These are phyloP conservation scores for Numida meleagris DNA, from an alignment of 2,113 vertebrate species.

Conservation along the genomic window DNA sequence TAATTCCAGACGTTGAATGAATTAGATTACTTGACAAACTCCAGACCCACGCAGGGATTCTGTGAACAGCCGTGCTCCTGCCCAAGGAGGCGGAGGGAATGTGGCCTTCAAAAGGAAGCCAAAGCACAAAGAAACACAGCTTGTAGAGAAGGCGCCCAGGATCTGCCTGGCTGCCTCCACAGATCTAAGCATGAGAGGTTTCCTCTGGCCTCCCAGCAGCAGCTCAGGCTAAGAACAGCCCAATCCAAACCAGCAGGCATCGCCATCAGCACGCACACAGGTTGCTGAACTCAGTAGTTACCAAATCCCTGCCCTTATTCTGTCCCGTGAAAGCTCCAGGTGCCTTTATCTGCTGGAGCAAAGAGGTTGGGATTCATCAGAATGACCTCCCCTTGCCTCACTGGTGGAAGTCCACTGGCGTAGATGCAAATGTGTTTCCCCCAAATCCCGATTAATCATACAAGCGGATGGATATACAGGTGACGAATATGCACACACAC, in stretches of 20 bases:
- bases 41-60: neutral
- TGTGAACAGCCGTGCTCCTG: neutral
- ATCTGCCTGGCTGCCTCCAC: constrained; percentile 77
- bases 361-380: neutral
- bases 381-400: neutral
- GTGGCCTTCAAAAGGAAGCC: neutral
- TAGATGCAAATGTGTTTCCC: constrained; percentile 7
- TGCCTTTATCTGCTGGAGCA: accelerated
- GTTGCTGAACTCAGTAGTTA: neutral
- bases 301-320: neutral
- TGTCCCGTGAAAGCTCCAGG: accelerated
- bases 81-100: neutral
- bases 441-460: neutral
- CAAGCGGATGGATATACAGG: neutral
- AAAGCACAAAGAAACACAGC: constrained; percentile 52
- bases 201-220: constrained; percentile 74
- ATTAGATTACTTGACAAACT: constrained; percentile 70
- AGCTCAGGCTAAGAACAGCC: constrained; percentile 78
- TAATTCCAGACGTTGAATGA: constrained; percentile 66
- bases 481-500: neutral
- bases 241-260: constrained; percentile 59
- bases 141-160: constrained; percentile 64
- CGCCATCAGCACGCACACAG: neutral
- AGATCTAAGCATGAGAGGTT: constrained; percentile 75
- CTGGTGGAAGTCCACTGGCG: neutral